Evolutionary conservation across 2,113 vertebrate species (phyloP), one percentile per base, ranked within the genome.

Genomic region (Hippocampus mohnikei): DNA sequence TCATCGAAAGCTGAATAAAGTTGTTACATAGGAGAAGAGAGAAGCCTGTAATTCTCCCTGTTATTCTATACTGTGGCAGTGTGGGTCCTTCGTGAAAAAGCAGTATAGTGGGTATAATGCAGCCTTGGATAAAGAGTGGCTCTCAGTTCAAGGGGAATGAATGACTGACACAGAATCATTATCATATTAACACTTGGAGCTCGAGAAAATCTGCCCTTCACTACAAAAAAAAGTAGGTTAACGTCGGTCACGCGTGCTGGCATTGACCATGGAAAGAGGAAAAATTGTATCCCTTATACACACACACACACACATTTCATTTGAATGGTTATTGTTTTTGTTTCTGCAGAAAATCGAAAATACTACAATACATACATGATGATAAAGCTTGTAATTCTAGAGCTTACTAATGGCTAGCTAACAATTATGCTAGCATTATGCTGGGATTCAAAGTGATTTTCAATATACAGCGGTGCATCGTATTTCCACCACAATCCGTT

Each of bases 31-130:
- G 66, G 70, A 86, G 66, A 67, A 73, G 42, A 83, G 69, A 66
- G 68, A 69, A 82, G 81, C 71, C 73, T 78, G 66, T 74, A 83
- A 84, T 88, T 89, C 79, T 73, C 67, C 65, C 73, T 68, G 66
- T 74, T 82, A 75, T 82, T 64, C 70, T 76, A 84, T 67, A 72
- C 71, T 66, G 77, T 71, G 73, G 79, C 75, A 68, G 66, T 72
- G 72, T 67, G 76, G 84, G 73, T 79, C 76, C 68, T 88, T 89
- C 87, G 79, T 87, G 79, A 33, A 60, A 62, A 73, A 69, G 83
- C 80, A 86, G 87, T 87, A 86, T 76, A 18, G 63, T 55, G 50
- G 29, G 66, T 72, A 89, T 87, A 89, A 90, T 86, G 67, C 67
- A 81, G 67, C 64, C 81, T 76, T 87, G 78, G 84, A 85, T 87